Conservation (phyloP, 2,888 invertebrate species). For the Phytoseiulus persimilis region DNA sequence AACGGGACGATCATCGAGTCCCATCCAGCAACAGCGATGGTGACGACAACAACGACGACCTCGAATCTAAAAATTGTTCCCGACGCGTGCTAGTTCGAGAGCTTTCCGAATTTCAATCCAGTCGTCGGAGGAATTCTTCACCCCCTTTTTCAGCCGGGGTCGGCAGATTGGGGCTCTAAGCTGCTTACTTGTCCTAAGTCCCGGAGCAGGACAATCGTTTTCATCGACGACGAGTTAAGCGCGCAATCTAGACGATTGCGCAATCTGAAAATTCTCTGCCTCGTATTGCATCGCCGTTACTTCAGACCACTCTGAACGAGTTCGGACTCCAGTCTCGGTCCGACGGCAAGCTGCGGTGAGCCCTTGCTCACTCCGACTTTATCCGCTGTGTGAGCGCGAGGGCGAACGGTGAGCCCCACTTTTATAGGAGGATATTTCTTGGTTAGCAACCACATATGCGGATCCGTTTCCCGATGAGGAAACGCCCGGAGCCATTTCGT, state of each 20-base stretch:
- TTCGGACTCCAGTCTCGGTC: no score
- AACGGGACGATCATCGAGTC: not conserved
- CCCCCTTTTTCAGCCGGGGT: not conserved
- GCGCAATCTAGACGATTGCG: not conserved
- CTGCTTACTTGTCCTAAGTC: not conserved
- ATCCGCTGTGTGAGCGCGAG: not conserved
- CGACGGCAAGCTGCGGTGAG: no score
- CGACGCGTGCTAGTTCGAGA: not conserved
- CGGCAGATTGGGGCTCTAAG: not conserved
- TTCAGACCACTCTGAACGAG: no score
- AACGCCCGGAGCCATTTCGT: not conserved
- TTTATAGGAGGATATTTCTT: not conserved
- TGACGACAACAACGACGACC: not conserved
- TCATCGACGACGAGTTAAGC: not conserved
- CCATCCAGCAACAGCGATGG: not conserved
- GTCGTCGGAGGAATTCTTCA: not conserved
- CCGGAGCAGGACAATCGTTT: not conserved
- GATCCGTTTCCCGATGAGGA: conserved; percentile 5
- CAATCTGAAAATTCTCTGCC: not conserved
- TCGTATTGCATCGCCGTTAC: not conserved
- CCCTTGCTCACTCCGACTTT: not conserved
- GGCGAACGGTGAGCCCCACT: not conserved
- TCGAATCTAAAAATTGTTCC: not conserved
- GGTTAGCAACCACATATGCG: not conserved
- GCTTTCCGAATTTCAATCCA: not conserved